phyloP scores from a whole-genome alignment of 2,113 vertebrate species.

The Gallinago undulata region DNA sequence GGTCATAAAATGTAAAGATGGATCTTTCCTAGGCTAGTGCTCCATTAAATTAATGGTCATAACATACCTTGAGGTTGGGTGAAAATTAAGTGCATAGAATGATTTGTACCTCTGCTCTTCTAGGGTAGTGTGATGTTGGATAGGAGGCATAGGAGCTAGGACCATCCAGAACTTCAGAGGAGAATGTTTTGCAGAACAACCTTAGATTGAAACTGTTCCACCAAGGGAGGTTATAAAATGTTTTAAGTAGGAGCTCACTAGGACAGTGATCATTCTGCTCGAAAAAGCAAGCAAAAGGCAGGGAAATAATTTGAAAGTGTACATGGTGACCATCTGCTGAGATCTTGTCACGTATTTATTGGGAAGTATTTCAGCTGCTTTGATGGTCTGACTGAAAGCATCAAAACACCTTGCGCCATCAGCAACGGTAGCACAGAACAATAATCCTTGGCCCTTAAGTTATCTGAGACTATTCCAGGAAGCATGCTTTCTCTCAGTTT shows the following conservation, averaged over 20 bases:
- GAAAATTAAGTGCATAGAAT: neutral
- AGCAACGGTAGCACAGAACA: neutral
- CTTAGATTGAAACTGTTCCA: neutral
- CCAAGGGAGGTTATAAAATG: neutral
- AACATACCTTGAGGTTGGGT: neutral
- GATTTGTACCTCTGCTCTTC: neutral
- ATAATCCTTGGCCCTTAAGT: neutral
- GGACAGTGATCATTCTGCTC: neutral
- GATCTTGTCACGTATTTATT: neutral
- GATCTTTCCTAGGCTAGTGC: neutral
- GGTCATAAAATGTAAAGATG: neutral
- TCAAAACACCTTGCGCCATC: neutral
- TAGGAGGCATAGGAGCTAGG: neutral
- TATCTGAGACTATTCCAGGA: neutral
- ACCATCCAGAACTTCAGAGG: neutral
- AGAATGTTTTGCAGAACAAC: neutral
- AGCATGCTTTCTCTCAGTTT: neutral
- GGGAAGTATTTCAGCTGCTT: neutral
- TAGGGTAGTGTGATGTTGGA: neutral
- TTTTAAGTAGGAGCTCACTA: neutral
- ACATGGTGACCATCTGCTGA: neutral
- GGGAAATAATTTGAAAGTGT: neutral
- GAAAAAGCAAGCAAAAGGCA: neutral
- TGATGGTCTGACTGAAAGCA: conserved; percentile 15
- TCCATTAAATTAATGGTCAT: neutral